Evolutionary conservation across 2,888 invertebrate genomes (phyloP), one percentile per base, ranked within the genome.

Genomic region (Eueremaeus valkanovi): DNA sequence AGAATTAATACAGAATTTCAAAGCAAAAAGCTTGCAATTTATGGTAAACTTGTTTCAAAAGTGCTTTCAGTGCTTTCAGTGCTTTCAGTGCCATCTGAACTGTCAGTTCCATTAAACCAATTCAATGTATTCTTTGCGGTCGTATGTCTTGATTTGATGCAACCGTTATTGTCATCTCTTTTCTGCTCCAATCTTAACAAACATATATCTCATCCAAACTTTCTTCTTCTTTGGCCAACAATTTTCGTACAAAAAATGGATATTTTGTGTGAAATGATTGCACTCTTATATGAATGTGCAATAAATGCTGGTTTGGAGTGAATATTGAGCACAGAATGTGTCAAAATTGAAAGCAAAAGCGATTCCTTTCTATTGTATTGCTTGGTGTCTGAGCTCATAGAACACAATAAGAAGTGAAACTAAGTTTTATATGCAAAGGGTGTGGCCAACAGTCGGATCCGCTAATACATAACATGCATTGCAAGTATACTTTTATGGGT

Each of bases 71-170:
- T 36, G 11, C 36, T 36, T 5, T 36, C 3, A 16, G 45, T 21
- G 33, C 33, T 16, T 66, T 66, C 36, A 66, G 63, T 66, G 63
- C 36, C 63, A 66, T 66, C 63, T 66, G 36, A 36, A 66, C 16
- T 66, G 63, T 66, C 63, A 66, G n/a, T 21, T 11, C 36, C 33
- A 66, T n/a, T 33, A 66, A 66, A 36, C 36, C 21, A 18, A 36
- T 36, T 24, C 63, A 66, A n/a, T n/a, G 29, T 36, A 66, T 66
- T 66, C 36, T 24, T 3, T 66, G 63, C 36, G 58, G 36, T 33
- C 45, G 45, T 45, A 18, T 36, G 8, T 66, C 58, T 36, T 66
- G 33, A 66, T 66, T 66, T 66, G 33, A 36, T 66, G 63, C 55
- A 55, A 66, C 63, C 33, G 21, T 66, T 66, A 21, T 66, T 36